Conservation (phyloP, 92 coral and sea anemone genomes). For the Diadumene lineata region DNA sequence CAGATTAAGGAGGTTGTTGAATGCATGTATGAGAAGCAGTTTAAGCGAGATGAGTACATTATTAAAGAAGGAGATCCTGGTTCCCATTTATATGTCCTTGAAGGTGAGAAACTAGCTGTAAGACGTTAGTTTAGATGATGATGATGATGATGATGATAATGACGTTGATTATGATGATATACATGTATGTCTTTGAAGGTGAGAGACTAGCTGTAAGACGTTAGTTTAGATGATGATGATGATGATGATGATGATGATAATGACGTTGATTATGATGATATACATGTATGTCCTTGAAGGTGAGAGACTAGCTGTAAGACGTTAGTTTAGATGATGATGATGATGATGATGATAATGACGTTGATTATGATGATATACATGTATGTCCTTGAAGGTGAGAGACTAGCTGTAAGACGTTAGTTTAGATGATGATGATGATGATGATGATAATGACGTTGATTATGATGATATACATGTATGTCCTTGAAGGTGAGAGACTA, state of each 20-base stretch:
- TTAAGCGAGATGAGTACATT: constrained; percentile 79
- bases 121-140: background rate
- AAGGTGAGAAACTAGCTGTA: constrained; percentile 52
- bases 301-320: no score
- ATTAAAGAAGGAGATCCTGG: constrained; percentile 98
- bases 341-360: background rate
- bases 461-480: background rate
- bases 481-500: background rate
- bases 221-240: background rate
- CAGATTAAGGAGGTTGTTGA: constrained; percentile 97
- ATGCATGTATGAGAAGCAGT: constrained; percentile 89
- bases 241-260: background rate
- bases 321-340: background rate
- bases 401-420: background rate
- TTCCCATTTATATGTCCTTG: constrained; percentile 90
- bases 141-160: background rate
- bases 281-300: no score
- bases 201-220: background rate
- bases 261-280: background rate
- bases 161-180: background rate
- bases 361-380: background rate
- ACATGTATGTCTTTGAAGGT: no score
- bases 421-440: background rate
- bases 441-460: background rate
- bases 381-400: background rate